These are phyloP conservation scores for Danio aesculapii DNA, from an alignment of 2,797 vertebrate genomes.

Conservation along the genomic window DNA sequence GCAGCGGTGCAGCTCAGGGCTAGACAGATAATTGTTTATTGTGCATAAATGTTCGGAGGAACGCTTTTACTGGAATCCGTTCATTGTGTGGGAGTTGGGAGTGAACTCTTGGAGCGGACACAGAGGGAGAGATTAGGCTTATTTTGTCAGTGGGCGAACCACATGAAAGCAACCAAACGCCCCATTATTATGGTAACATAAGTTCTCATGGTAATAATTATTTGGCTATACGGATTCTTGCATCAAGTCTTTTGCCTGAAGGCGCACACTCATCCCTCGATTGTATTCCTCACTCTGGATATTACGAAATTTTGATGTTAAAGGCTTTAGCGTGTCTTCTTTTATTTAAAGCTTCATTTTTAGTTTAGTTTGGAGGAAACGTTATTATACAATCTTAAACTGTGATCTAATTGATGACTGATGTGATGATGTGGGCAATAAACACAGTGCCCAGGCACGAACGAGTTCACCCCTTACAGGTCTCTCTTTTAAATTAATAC, in stretches of 20 bases:
- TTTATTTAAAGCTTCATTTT: conserved; percentile 61
- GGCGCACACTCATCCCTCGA: conserved; percentile 47
- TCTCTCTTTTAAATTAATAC: too few relatives aligned
- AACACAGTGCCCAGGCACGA: background rate
- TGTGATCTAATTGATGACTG: background rate
- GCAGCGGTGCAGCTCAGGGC: conserved; percentile 69
- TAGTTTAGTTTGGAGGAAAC: conserved; percentile 30
- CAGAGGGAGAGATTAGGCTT: conserved; percentile 77
- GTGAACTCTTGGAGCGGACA: conserved; percentile 71
- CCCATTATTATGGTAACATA: conserved; percentile 80
- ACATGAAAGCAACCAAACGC: conserved; percentile 80
- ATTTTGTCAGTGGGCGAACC: conserved; percentile 79
- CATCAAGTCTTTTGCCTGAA: conserved; percentile 70
- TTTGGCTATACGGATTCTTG: conserved; percentile 73
- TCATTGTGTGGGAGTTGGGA: conserved; percentile 73
- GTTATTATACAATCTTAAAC: conserved; percentile 10
- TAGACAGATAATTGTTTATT: conserved; percentile 84
- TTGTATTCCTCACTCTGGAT: conserved; percentile 67
- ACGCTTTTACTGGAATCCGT: conserved; percentile 78
- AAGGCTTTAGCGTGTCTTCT: conserved; percentile 72
- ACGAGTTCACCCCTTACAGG: too few relatives aligned
- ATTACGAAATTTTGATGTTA: conserved; percentile 67
- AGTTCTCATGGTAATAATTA: conserved; percentile 78
- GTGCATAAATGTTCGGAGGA: conserved; percentile 80
- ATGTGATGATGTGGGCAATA: background rate